Base-by-base conservation (phyloP, 2,888 invertebrate species). In the Caenorhabditis virilis region DNA sequence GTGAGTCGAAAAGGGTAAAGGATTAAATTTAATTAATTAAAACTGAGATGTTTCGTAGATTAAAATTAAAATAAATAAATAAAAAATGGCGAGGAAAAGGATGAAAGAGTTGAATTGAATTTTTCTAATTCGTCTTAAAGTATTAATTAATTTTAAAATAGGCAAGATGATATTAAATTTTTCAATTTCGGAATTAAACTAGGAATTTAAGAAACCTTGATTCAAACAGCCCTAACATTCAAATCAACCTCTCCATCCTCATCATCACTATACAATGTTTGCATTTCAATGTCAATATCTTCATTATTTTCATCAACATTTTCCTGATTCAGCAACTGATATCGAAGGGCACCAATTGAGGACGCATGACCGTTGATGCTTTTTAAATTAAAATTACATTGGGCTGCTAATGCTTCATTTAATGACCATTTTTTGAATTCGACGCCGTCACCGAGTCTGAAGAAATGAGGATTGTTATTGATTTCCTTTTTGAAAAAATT, bases 361-460 rank as follows among this genome's bases (percentile, higher is more conserved):
- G 11, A 7, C 7, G 5, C n/a, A 36, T 16, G 9, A 11, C 36
- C 36, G n/a, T 18, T 11, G 16, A 16, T 5, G n/a, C 9, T 36
- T 36, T 4, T 7, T 36, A 45, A 48, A 25, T 54, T 54, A n/a
- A 50, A 26, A 27, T 15, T n/a, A 36, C 42, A 20, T 16, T 25
- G 43, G 16, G 42, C 30, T 18, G 56, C 45, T 25, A 53, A 11
- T 20, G 65, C 65, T 23, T 54, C 54, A 15, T 55, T 52, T 13
- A 39, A 26, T 13, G 58, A 48, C 72, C 72, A 72, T 22, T 63
- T 66, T 23, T 57, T 62, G 49, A 59, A 74, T 51, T 51, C 60
- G 48, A 74, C 60, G 51, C 74, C 74, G 56, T 74, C 69, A 51
- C 74, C 74, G 66, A 66, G 61, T 36, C 74, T 74, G 72, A 56